Conservation (phyloP, 2,797 vertebrate genomes). For the Cossypha heuglini region DNA sequence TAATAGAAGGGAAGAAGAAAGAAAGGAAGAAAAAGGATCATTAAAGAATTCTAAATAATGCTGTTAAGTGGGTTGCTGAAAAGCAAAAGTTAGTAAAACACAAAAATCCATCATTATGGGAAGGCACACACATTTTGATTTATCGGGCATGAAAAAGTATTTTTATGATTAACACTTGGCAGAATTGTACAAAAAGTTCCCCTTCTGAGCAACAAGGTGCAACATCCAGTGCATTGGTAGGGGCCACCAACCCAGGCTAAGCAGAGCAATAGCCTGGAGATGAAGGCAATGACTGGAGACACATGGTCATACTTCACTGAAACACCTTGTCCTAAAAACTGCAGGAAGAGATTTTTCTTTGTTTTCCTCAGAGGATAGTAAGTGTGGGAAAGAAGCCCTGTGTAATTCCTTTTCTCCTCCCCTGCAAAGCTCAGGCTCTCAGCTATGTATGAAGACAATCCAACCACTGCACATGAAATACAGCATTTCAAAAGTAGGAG, state of each 20-base stretch:
- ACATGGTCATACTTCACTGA: neutral
- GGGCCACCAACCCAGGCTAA: neutral
- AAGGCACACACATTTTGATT: neutral
- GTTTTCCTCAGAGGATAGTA: neutral
- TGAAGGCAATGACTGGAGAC: neutral
- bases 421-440: neutral
- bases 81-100: neutral
- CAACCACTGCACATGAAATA: neutral
- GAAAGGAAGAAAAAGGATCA: neutral
- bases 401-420: neutral
- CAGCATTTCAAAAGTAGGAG: neutral
- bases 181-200: neutral
- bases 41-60: neutral
- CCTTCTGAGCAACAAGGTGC: neutral
- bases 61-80: neutral
- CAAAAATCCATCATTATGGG: neutral
- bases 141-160: neutral
- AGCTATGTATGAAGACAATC: fast-evolving
- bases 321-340: neutral
- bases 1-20: neutral
- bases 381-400: neutral
- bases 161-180: neutral
- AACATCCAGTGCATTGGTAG: neutral
- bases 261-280: neutral
- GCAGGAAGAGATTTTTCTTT: neutral